These are phyloP conservation scores for Hypselothyrea guttata DNA, from an alignment of 2,888 invertebrate species.

Conservation along the genomic window DNA sequence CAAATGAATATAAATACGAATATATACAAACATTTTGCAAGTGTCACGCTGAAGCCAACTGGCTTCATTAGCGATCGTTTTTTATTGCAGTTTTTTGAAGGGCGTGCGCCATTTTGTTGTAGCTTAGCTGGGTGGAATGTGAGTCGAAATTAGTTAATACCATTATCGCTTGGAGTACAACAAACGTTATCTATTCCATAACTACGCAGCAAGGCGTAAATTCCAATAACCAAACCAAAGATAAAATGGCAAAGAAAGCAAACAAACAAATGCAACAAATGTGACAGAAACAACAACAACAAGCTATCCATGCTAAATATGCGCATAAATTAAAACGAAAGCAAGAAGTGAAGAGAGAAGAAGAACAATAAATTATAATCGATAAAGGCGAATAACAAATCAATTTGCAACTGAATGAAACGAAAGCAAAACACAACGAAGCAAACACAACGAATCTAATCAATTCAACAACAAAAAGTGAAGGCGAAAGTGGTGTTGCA, in stretches of 20 bases:
- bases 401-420: conserved; percentile 67
- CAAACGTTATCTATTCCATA: conserved; percentile 36
- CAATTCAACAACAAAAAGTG: conserved; percentile 47
- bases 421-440: conserved; percentile 43
- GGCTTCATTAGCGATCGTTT: conserved; percentile 49
- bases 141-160: conserved; percentile 18
- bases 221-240: conserved; percentile 68
- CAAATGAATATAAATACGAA: conserved; percentile 18
- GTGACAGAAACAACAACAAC: background rate
- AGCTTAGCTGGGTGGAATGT: conserved; percentile 16
- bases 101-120: conserved; percentile 40
- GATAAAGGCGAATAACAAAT: conserved; percentile 39
- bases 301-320: conserved; percentile 16
- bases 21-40: conserved; percentile 55
- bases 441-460: conserved; percentile 27
- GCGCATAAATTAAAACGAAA: conserved; percentile 45
- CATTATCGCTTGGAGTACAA: conserved; percentile 34
- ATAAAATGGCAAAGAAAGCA: conserved; percentile 67
- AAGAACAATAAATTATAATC: conserved; percentile 26
- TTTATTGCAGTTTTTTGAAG: conserved; percentile 48
- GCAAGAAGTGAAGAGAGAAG: conserved; percentile 38
- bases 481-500: conserved; percentile 60
- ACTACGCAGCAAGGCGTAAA: conserved; percentile 30
- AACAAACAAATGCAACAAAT: conserved; percentile 21
- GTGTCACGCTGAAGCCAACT: conserved; percentile 63